These are phyloP conservation scores for Microvelia longipes DNA, from an alignment of 1,140 invertebrate species.

Conservation along the genomic window DNA sequence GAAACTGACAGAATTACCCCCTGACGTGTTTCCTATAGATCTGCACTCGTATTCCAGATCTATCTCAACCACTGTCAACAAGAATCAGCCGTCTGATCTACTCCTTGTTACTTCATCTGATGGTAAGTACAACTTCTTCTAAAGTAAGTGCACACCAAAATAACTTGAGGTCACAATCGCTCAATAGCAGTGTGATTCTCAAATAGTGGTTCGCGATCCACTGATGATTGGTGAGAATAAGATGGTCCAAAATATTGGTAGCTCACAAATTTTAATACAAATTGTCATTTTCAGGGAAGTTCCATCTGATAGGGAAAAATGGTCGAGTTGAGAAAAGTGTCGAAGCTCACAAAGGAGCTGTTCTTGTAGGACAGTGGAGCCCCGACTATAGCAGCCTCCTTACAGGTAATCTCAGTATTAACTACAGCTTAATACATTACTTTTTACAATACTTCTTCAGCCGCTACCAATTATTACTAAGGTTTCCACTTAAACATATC, in stretches of 20 bases:
- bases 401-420: constrained; percentile 45
- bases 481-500: not conserved
- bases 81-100: constrained; percentile 62
- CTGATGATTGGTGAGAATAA: too few relatives aligned
- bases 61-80: constrained; percentile 33
- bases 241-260: too few relatives aligned
- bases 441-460: not conserved
- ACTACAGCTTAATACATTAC: not conserved
- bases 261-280: too few relatives aligned
- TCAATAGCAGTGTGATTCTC: too few relatives aligned
- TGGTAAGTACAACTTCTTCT: constrained; percentile 45
- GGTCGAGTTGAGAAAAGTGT: constrained; percentile 85
- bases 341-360: constrained; percentile 83
- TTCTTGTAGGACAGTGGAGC: constrained; percentile 73
- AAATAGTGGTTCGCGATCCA: too few relatives aligned
- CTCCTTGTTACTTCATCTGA: constrained; percentile 80
- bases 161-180: too few relatives aligned
- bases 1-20: constrained; percentile 56
- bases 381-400: constrained; percentile 79
- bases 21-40: constrained; percentile 72
- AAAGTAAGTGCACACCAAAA: too few relatives aligned
- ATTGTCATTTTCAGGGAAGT: constrained; percentile 45
- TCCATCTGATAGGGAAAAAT: constrained; percentile 71
- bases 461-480: not conserved
- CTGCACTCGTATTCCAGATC: constrained; percentile 65